Conservation (phyloP, 2,888 invertebrate species). For the Orthosia cruda region DNA sequence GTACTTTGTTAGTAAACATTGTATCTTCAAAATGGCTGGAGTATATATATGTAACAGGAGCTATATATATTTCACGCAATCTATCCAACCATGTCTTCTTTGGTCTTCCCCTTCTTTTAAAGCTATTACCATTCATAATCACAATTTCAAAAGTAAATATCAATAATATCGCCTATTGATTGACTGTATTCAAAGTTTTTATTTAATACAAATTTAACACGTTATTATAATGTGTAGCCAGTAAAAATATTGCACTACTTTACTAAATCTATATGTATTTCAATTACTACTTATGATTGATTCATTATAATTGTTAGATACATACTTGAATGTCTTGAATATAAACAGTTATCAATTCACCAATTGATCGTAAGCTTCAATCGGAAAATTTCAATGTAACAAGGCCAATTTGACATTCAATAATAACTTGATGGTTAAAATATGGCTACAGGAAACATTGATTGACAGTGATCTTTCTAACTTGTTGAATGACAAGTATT, state of each 20-base stretch:
- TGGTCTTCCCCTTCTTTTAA: not conserved
- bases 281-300: not conserved
- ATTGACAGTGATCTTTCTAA: conserved; percentile 13
- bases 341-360: not conserved
- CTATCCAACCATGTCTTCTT: not conserved
- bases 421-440: conserved; percentile 8
- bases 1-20: too few relatives aligned
- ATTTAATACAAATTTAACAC: too few relatives aligned
- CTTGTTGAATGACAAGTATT: not conserved
- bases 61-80: not conserved
- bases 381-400: not conserved
- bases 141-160: not conserved
- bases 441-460: conserved; percentile 19
- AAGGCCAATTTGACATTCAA: not conserved
- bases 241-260: not conserved
- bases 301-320: not conserved
- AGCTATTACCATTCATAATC: not conserved
- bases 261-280: not conserved
- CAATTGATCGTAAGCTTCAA: not conserved
- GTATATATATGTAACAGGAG: too few relatives aligned
- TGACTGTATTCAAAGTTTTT: not conserved
- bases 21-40: too few relatives aligned
- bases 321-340: not conserved
- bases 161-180: not conserved
- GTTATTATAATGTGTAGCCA: too few relatives aligned